Conservation (phyloP, 2,797 vertebrate genomes). For the Rhinoraja longicauda region DNA sequence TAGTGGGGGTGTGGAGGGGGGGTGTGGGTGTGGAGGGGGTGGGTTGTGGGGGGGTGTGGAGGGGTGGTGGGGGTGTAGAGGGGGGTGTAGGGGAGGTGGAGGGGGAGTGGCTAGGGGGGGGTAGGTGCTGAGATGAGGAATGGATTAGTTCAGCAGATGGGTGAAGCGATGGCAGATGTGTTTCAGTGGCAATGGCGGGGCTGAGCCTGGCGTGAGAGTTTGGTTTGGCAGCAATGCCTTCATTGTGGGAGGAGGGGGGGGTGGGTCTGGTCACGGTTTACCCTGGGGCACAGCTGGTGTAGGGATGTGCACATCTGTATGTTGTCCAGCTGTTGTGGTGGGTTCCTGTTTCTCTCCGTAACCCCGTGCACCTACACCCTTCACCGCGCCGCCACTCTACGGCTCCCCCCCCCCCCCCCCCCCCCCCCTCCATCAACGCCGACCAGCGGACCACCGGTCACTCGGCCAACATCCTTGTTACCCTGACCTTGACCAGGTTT, state of each 20-base stretch:
- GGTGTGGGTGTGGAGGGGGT: too few species aligned
- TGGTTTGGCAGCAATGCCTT: neutral
- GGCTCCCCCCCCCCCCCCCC: too few species aligned
- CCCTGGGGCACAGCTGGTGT: neutral
- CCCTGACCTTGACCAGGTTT: too few species aligned
- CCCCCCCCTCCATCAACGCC: too few species aligned
- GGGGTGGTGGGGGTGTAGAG: too few species aligned
- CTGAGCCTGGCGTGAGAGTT: neutral
- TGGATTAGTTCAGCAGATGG: neutral
- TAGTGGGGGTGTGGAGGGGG: too few species aligned
- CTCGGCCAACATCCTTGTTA: too few species aligned
- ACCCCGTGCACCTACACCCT: neutral
- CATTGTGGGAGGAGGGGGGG: neutral
- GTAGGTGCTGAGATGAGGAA: too few species aligned
- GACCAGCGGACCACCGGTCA: too few species aligned
- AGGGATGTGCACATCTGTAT: neutral
- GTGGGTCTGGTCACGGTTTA: neutral
- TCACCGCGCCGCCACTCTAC: too few species aligned
- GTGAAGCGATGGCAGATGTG: neutral
- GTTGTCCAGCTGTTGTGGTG: neutral
- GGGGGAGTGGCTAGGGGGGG: neutral
- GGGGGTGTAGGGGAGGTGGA: too few species aligned
- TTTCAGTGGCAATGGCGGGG: neutral
- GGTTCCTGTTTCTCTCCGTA: neutral
- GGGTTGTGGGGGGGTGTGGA: too few species aligned